Conservation (phyloP, 2,888 invertebrate genomes). For the Acanthoscelides obtectus region DNA sequence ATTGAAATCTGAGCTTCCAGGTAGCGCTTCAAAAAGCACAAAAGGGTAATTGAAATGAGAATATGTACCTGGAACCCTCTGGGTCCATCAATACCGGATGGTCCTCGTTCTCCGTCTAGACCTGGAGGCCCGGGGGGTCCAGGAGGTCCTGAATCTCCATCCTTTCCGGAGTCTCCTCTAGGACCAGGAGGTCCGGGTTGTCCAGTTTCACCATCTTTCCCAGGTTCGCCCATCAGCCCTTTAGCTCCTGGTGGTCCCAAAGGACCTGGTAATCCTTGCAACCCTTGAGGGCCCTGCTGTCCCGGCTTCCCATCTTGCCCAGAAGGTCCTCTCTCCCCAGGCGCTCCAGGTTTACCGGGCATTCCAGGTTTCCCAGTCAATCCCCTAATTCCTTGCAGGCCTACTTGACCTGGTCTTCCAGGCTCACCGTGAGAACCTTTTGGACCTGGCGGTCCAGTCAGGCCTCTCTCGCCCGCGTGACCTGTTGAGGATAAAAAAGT, state of each 20-base stretch:
- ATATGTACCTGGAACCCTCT: slow-evolving; percentile 70
- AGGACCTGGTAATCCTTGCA: slow-evolving; percentile 74
- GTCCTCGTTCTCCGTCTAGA: slow-evolving; percentile 70
- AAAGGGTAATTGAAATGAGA: background rate
- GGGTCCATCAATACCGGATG: slow-evolving; percentile 70
- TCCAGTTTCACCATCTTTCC: slow-evolving; percentile 77
- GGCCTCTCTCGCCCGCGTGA: slow-evolving; percentile 67
- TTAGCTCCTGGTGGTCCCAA: slow-evolving; percentile 75
- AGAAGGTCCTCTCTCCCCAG: slow-evolving; percentile 69
- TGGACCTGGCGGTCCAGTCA: slow-evolving; percentile 58
- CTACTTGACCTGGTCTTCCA: slow-evolving; percentile 57
- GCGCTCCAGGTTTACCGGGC: slow-evolving; percentile 63
- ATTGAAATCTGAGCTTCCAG: no score
- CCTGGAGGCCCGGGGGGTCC: slow-evolving; percentile 71
- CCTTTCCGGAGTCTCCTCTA: slow-evolving; percentile 73
- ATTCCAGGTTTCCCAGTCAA: slow-evolving; percentile 65
- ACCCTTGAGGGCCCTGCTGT: slow-evolving; percentile 73
- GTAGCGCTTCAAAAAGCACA: no score
- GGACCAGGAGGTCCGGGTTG: slow-evolving; percentile 71
- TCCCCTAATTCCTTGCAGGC: slow-evolving; percentile 58
- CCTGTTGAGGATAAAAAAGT: slow-evolving; percentile 40
- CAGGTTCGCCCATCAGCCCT: slow-evolving; percentile 70
- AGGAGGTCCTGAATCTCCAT: slow-evolving; percentile 69
- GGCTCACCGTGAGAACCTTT: slow-evolving; percentile 59
- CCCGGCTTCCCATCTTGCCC: slow-evolving; percentile 85